Base-by-base conservation (phyloP, 2,113 vertebrate species). In the Cololabis saira region DNA sequence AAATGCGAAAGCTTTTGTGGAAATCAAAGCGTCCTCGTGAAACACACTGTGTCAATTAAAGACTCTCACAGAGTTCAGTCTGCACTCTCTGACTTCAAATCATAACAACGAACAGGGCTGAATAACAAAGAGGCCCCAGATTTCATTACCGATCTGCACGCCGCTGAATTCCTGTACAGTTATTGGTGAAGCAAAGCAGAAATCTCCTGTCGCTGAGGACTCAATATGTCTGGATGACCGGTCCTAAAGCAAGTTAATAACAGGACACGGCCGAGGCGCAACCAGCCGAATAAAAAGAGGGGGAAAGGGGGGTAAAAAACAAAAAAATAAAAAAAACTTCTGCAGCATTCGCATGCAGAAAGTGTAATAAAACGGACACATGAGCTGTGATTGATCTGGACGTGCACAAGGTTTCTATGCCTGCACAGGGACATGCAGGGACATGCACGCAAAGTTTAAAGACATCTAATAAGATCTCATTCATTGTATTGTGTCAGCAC, bases 211-310 rank as follows among this genome's bases (percentile, higher is more conserved):
- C 13, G 61, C 43, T 57, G 68, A 81, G 49, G 81, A 74, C 75
- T 80, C 78, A 82, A 84, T 82, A 84, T 84, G 84, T 80, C 66
- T 12, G 59, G 69, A 84, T 80, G 84, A 80, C 84, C 84, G 54
- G 58, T 3, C 64, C 74, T 67, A 60, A 27, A 18, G 69, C 22
- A 4, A 82, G 70, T 48, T 81, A 81, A 86, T 86, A 86, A 86
- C 61, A 56, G 57, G 48, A 63, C 44, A 45, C 54, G 69, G 80
- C 76, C 71, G 67, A 76, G 67, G 72, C 43, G 44, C 52, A 49
- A 52, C 14, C 56, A 33, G 68, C 59, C 27, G 74, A 81, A 78
- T 62, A 42, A 47, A 75, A 76, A n/a, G n/a, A n/a, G 76, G 72
- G 18, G 3, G 53, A 15, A 14, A 45, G 17, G n/a, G 17, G n/a